Conservation (phyloP, 2,888 invertebrate genomes). For the Diaphora mendica region DNA sequence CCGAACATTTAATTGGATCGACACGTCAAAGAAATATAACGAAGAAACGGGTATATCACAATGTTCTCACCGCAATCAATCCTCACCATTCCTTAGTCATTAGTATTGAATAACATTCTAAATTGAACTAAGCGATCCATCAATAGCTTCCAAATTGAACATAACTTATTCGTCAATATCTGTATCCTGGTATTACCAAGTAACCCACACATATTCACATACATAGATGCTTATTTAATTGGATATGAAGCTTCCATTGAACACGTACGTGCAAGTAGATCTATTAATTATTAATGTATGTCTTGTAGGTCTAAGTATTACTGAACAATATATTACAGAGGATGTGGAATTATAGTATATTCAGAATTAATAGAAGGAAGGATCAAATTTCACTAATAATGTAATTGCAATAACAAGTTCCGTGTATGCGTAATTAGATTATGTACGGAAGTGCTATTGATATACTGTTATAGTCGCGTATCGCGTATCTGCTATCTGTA, state of each 20-base stretch:
- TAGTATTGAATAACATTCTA: slow-evolving; percentile 5
- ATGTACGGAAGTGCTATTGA: not conserved
- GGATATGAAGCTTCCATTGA: slow-evolving; percentile 59
- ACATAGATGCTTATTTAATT: slow-evolving; percentile 61
- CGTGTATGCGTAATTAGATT: not conserved
- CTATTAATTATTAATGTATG: slow-evolving; percentile 51
- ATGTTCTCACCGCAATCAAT: not conserved
- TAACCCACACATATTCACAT: slow-evolving; percentile 31
- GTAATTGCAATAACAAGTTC: not conserved
- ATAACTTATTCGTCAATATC: slow-evolving; percentile 23
- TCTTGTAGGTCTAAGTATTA: slow-evolving; percentile 19
- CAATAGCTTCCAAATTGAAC: slow-evolving; percentile 9
- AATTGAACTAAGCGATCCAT: slow-evolving; percentile 5
- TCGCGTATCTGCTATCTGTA: not conserved
- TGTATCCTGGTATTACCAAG: slow-evolving; percentile 30
- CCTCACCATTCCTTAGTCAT: not conserved
- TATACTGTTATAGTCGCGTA: not conserved
- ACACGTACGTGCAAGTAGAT: slow-evolving; percentile 38
- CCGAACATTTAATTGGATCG: not conserved
- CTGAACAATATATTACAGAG: slow-evolving; percentile 26
- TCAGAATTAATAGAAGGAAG: slow-evolving; percentile 11
- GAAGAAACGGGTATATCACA: not conserved
- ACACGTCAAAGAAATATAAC: not conserved
- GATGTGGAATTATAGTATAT: slow-evolving; percentile 24
- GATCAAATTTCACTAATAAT: slow-evolving; percentile 1